A percentile compares a stretch with the other conserved stretches of the same genome.
Conservation (phyloP, 2,797 vertebrate species). For the Chrosomus eos region DNA sequence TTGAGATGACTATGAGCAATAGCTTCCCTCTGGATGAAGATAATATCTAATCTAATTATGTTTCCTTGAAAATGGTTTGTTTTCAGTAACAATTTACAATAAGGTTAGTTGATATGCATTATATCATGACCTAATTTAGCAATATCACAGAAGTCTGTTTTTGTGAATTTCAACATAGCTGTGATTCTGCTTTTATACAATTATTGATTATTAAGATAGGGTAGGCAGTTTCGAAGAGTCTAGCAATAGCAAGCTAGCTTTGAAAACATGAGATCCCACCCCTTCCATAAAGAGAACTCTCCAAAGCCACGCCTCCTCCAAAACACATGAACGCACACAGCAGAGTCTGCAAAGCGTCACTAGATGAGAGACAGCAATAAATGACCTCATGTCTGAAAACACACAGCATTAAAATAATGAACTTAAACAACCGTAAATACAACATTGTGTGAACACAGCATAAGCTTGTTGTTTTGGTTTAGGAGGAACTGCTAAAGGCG, state of each 20-base stretch:
- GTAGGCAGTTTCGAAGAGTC: background rate
- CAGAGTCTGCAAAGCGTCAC: background rate
- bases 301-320: background rate
- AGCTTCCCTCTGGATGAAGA: background rate
- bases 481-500: too few relatives aligned
- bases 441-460: too few relatives aligned
- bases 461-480: too few relatives aligned
- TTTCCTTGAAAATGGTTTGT: background rate
- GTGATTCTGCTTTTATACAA: background rate
- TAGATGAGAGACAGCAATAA: background rate
- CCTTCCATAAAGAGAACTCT: background rate
- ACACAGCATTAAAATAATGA: background rate
- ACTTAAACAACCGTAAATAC: background rate
- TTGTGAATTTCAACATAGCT: background rate
- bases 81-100: background rate
- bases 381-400: background rate
- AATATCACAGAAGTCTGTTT: background rate
- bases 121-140: background rate
- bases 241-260: background rate
- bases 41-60: background rate
- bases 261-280: background rate
- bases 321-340: background rate
- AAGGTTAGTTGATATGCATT: background rate
- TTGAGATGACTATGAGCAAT: conserved; percentile 1
- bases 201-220: background rate